Conservation (phyloP, 2,797 vertebrate species). For the Enteromius radiatus region DNA sequence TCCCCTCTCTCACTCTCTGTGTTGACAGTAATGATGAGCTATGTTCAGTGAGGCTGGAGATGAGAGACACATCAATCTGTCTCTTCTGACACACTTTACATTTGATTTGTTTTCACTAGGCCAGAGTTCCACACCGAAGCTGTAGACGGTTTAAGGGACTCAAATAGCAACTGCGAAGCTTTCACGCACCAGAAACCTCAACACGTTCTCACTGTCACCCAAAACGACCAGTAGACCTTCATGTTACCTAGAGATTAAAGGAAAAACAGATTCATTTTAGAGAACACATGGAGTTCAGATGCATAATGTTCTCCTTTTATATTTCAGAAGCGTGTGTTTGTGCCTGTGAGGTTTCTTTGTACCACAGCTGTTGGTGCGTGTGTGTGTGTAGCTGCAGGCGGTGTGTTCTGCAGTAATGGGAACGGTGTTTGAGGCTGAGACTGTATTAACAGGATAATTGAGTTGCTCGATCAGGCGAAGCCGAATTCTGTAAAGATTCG, state of each 20-base stretch:
- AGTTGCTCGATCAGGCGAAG: constrained; percentile 78
- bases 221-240: background rate
- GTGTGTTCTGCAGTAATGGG: constrained; percentile 63
- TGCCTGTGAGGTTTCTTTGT: constrained; percentile 28
- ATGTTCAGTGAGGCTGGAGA: constrained; percentile 61
- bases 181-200: constrained; percentile 12
- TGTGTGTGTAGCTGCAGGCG: constrained; percentile 58
- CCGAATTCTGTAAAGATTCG: constrained; percentile 68
- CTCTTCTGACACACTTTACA: constrained; percentile 56
- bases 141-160: background rate
- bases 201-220: background rate
- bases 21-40: constrained; percentile 65
- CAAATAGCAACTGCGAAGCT: background rate
- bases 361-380: constrained; percentile 36
- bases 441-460: constrained; percentile 79
- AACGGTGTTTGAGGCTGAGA: constrained; percentile 69
- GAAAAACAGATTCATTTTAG: background rate
- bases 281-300: background rate
- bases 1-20: constrained; percentile 1
- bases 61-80: constrained; percentile 64
- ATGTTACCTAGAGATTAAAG: constrained; percentile 1
- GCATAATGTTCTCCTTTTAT: constrained; percentile 17
- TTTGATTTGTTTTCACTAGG: constrained; percentile 59
- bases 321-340: constrained; percentile 34
- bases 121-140: constrained; percentile 40